Evolutionary conservation across 2,113 vertebrate species (phyloP).

Genomic region (Pimephales promelas): DNA sequence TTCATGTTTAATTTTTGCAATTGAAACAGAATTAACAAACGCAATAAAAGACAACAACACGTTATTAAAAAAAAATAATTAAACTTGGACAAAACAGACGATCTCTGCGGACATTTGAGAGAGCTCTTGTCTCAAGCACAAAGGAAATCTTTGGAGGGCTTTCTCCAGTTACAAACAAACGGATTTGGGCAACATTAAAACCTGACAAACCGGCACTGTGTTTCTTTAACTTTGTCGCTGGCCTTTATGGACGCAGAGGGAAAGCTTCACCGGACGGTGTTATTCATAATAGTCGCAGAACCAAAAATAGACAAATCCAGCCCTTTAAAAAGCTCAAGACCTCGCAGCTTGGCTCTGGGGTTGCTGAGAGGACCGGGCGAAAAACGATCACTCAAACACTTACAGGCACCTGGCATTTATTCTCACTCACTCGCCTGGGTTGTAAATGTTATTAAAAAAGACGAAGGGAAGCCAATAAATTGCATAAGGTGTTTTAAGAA

Average conservation of each 20-base stretch:
- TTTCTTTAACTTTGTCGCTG: slow-evolving; percentile 57
- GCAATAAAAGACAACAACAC: not conserved
- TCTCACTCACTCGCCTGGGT: slow-evolving; percentile 48
- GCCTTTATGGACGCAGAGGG: slow-evolving; percentile 35
- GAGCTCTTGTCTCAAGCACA: slow-evolving; percentile 46
- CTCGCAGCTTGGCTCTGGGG: slow-evolving; percentile 65
- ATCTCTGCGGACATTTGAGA: slow-evolving; percentile 47
- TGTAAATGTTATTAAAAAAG: slow-evolving; percentile 60
- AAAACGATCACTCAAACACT: slow-evolving; percentile 58
- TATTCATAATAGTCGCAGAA: slow-evolving; percentile 60
- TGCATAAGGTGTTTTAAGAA: slow-evolving; percentile 9
- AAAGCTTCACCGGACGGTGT: slow-evolving; percentile 55
- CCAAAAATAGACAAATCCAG: slow-evolving; percentile 48
- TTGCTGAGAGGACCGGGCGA: slow-evolving; percentile 52
- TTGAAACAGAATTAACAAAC: not conserved
- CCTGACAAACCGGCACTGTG: slow-evolving; percentile 50
- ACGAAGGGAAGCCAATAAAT: not conserved
- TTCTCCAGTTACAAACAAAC: slow-evolving; percentile 61
- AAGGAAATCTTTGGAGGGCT: slow-evolving; percentile 46
- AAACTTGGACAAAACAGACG: slow-evolving; percentile 41
- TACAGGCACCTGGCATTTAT: slow-evolving; percentile 67
- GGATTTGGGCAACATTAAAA: slow-evolving; percentile 61
- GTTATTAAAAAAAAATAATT: not conserved
- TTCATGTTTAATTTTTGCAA: not conserved
- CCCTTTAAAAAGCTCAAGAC: slow-evolving; percentile 50